These are phyloP conservation scores for Sesia bembeciformis DNA, from an alignment of 2,888 invertebrate genomes.

Conservation along the genomic window DNA sequence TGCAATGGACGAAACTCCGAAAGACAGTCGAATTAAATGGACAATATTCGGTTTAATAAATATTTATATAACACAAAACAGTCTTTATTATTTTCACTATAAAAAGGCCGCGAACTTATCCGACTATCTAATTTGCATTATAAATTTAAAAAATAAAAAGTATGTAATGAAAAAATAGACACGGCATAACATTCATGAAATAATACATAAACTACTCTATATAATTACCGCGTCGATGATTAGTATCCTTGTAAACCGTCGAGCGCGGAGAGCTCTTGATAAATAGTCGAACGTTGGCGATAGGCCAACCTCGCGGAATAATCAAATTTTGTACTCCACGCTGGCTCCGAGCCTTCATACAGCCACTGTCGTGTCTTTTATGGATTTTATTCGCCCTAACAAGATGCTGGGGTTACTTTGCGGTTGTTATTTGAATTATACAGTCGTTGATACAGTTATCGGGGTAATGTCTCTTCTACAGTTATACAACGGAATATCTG, in stretches of 20 bases:
- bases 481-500: no score
- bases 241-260: conserved; percentile 68
- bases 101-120: no score
- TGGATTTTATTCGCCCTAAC: conserved; percentile 68
- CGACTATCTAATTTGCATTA: no score
- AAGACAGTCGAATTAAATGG: no score
- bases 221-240: conserved; percentile 47
- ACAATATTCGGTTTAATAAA: no score
- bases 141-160: no score
- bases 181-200: no score
- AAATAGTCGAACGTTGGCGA: conserved; percentile 68
- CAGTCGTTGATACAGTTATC: conserved; percentile 63
- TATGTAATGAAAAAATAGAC: no score
- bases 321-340: conserved; percentile 66
- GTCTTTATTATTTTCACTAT: no score
- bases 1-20: no score
- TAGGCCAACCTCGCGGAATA: conserved; percentile 73
- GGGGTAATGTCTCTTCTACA: neutral
- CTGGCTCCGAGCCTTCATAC: conserved; percentile 31
- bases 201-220: conserved; percentile 20
- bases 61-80: no score
- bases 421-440: conserved; percentile 62
- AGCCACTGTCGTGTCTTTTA: conserved; percentile 62
- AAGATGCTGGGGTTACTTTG: conserved; percentile 57
- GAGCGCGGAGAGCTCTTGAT: conserved; percentile 58